phyloP scores from a whole-genome alignment of 2,888 invertebrate species.

The Tromatobia lineatoria region DNA sequence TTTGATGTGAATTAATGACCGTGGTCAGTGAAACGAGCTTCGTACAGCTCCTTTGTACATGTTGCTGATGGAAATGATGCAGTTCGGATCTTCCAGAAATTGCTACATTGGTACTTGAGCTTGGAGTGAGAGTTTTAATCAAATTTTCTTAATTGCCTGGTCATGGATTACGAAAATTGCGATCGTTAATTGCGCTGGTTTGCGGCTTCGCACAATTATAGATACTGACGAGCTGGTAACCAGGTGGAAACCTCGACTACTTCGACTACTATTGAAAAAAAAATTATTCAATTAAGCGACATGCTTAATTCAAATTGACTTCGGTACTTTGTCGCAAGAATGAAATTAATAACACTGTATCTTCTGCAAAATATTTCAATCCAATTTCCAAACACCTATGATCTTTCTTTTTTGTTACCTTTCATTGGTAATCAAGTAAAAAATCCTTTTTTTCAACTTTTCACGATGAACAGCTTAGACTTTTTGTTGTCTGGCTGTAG shows the following conservation, averaged over 20 bases:
- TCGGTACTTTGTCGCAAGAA: too few species aligned
- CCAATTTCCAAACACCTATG: too few species aligned
- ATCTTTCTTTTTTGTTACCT: too few species aligned
- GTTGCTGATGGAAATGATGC: not conserved
- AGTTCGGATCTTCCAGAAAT: not conserved
- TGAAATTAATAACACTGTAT: too few species aligned
- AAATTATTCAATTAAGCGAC: not conserved
- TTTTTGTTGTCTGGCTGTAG: constrained; percentile 16
- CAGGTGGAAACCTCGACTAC: not conserved
- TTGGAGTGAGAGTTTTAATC: constrained; percentile 75
- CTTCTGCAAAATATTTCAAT: too few species aligned
- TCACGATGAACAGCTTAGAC: not conserved
- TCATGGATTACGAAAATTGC: constrained; percentile 72
- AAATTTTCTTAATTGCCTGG: constrained; percentile 75
- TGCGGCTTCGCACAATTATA: constrained; percentile 64
- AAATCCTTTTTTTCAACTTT: not conserved
- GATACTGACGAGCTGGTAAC: not conserved
- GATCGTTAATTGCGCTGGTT: constrained; percentile 71
- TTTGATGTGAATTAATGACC: constrained; percentile 46
- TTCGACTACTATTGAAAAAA: too few species aligned
- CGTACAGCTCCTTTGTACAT: not conserved
- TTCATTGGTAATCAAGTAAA: not conserved
- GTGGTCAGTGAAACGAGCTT: not conserved
- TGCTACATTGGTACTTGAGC: not conserved
- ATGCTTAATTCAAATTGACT: not conserved